phyloP scores from a whole-genome alignment of 2,888 invertebrate genomes.

The Chloroclysta siterata region DNA sequence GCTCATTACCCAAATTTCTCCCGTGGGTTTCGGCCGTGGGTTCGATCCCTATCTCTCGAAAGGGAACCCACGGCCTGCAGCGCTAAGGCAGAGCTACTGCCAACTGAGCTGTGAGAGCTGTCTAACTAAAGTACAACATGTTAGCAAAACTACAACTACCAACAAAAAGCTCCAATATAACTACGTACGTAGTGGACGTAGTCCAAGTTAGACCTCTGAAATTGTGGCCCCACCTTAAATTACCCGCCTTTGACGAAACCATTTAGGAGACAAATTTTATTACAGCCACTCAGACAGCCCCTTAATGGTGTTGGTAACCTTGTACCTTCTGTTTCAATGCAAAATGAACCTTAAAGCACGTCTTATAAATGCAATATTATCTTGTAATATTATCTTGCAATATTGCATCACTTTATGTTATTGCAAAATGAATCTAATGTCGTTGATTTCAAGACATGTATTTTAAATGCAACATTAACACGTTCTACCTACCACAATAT shows the following conservation, averaged over 20 bases:
- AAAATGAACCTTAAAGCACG: conserved; percentile 23
- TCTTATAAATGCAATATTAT: not conserved
- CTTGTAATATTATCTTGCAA: not conserved
- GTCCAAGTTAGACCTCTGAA: conserved; percentile 17
- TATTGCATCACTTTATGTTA: not conserved
- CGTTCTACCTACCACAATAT: no score
- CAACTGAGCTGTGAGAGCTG: no score
- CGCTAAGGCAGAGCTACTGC: no score
- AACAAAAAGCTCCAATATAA: not conserved
- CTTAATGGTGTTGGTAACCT: conserved; percentile 39
- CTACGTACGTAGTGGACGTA: not conserved
- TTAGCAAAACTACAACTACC: conserved; percentile 5
- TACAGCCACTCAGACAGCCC: conserved; percentile 49
- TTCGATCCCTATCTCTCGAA: no score
- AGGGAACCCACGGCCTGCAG: no score
- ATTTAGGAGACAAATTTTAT: conserved; percentile 64
- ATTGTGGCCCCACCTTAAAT: conserved; percentile 28
- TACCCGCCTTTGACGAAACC: conserved; percentile 55
- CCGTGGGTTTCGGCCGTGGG: no score
- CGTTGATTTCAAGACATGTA: no score
- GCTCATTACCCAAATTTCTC: no score
- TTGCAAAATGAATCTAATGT: no score
- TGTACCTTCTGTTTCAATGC: conserved; percentile 13
- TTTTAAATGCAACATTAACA: no score
- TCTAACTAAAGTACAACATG: not conserved